Conservation (phyloP, 2,888 invertebrate genomes). For the Mallateleia sp. region DNA sequence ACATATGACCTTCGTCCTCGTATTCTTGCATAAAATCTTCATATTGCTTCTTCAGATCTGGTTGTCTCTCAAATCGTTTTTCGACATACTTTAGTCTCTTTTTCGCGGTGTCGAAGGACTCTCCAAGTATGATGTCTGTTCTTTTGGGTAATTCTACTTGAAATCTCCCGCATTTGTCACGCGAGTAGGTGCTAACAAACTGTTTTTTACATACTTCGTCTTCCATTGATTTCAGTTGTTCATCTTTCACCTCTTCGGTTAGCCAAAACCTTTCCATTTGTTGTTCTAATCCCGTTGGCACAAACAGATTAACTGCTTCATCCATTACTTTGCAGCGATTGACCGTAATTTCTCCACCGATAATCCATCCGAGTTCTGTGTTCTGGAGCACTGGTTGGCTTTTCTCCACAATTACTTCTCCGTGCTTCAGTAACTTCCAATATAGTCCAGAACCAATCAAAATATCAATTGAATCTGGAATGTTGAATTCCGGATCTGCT, state of each 20-base stretch:
- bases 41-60: constrained; percentile 48
- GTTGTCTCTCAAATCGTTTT: constrained; percentile 19
- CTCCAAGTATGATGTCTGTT: not conserved
- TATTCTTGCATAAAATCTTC: constrained; percentile 69
- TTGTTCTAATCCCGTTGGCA: constrained; percentile 1
- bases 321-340: too few relatives aligned
- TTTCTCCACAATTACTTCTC: constrained; percentile 4
- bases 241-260: too few relatives aligned
- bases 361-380: constrained; percentile 30
- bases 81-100: constrained; percentile 9
- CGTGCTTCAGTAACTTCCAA: constrained; percentile 29
- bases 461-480: constrained; percentile 27
- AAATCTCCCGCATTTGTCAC: constrained; percentile 15
- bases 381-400: constrained; percentile 29
- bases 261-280: constrained; percentile 29
- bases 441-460: constrained; percentile 31
- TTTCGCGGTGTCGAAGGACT: not conserved
- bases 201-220: constrained; percentile 12
- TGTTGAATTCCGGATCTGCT: constrained; percentile 24
- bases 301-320: too few relatives aligned
- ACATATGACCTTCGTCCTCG: constrained; percentile 38
- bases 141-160: constrained; percentile 15
- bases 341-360: constrained; percentile 28
- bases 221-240: too few relatives aligned
- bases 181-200: not conserved